phyloP scores from a whole-genome alignment of 1,140 invertebrate species.

The Solen grandis region DNA sequence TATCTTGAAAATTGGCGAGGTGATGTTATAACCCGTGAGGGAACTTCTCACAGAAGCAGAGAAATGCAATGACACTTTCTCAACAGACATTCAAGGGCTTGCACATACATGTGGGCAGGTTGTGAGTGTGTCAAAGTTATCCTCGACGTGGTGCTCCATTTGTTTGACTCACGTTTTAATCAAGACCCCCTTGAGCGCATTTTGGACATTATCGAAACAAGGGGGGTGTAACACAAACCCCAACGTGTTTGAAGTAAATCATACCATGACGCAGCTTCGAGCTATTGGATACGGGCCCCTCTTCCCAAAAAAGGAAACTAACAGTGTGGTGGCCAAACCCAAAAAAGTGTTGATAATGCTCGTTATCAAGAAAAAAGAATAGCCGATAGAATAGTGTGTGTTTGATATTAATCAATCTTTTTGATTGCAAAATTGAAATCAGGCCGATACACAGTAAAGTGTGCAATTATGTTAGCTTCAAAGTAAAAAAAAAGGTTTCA shows the following conservation, averaged over 20 bases:
- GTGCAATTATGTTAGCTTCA: no score
- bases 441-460: no score
- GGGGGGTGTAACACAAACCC: conserved; percentile 11
- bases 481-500: no score
- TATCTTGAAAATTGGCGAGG: conserved; percentile 3
- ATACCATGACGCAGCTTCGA: no score
- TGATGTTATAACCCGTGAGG: background rate
- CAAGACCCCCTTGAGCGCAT: conserved; percentile 2
- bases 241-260: background rate
- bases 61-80: background rate
- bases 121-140: background rate
- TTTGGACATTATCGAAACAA: conserved; percentile 20
- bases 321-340: no score
- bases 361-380: no score
- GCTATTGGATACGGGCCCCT: no score
- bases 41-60: background rate
- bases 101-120: background rate
- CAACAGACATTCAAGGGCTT: background rate
- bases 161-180: conserved; percentile 9
- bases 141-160: conserved; percentile 1
- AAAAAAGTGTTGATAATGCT: no score
- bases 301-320: no score
- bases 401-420: no score
- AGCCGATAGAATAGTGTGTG: no score
- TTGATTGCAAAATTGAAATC: no score